Conservation (phyloP, 1,140 invertebrate species). For the Eufriesea mexicana region DNA sequence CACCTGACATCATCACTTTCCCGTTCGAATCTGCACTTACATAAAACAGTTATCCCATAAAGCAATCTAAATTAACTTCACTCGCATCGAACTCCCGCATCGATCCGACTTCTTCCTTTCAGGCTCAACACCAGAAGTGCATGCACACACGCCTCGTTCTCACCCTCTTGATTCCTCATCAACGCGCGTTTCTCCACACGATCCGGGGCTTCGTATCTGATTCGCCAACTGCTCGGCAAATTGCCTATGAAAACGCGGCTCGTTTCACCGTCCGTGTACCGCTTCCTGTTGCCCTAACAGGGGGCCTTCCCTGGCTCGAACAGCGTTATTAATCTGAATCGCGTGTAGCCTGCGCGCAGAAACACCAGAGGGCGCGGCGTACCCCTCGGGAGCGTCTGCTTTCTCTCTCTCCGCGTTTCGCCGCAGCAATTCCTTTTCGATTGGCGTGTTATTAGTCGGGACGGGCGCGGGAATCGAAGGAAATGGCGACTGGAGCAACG, state of each 20-base stretch:
- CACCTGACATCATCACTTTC: neutral
- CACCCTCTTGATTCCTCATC: constrained; percentile 8
- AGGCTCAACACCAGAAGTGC: neutral
- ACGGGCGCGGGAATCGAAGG: constrained; percentile 7
- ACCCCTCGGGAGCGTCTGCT: constrained; percentile 4
- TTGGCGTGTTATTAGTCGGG: constrained; percentile 31
- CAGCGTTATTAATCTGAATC: constrained; percentile 36
- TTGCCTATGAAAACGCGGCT: constrained; percentile 17
- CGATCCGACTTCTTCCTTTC: neutral
- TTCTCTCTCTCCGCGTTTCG: neutral
- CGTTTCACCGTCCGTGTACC: neutral
- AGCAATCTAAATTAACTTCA: constrained; percentile 8
- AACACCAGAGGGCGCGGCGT: neutral
- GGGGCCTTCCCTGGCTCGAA: neutral
- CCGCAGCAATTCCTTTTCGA: constrained; percentile 25
- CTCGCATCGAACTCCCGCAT: neutral
- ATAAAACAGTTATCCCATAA: constrained; percentile 2
- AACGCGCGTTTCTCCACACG: neutral
- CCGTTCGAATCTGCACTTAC: neutral
- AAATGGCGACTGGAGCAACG: neutral
- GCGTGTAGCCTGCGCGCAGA: constrained; percentile 6
- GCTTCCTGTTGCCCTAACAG: constrained; percentile 3
- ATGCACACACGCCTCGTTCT: neutral
- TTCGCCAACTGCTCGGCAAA: constrained; percentile 15
- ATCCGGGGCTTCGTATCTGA: neutral